Evolutionary conservation across 2,113 vertebrate species (phyloP), one percentile per base, ranked within the genome.

Genomic region (Dicerorhinus sumatrensis): DNA sequence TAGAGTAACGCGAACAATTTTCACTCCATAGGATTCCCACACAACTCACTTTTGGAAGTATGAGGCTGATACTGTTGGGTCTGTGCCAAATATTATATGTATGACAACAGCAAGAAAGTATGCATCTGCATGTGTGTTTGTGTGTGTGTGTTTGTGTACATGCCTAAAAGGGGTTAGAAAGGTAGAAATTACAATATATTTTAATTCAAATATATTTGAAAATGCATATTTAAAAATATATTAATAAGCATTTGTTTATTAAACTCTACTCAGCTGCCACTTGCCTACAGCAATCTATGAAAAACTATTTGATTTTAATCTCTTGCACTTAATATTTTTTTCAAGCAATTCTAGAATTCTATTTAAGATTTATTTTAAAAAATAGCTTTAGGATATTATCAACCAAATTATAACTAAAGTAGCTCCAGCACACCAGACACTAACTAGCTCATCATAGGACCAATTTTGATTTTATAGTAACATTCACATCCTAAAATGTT

Each of bases 131-230:
- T 4, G 0, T 75, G 18, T 46, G 14, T 5, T 2, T 1, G 1
- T 29, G 5, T 10, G 29, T 11, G 31, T 31, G 6, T 16, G 33
- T 4, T 1, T 9, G 25, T 33, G 5, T 56, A n/a, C 8, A 16
- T 20, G 20, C 48, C n/a, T 69, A 54, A 13, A 70, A 63, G 48
- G n/a, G 29, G 12, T 27, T 31, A 93, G n/a, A 82, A 91, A 82
- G 33, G 14, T n/a, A 79, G 42, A 73, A 80, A 54, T 60, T 62
- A 60, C 6, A 85, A 29, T 77, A 42, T 56, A 25, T 90, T 69
- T 76, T 82, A 36, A 69, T 60, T 82, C 27, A 90, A 72, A 80
- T 69, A 62, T 67, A 86, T 93, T 70, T 96, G 67, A 62, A 91
- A 91, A 77, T 63, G 3, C 7, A 63, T 48, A 75, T 69, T 82